These are phyloP conservation scores for Cheilosia grossa DNA, from an alignment of 2,888 invertebrate species.

Conservation along the genomic window DNA sequence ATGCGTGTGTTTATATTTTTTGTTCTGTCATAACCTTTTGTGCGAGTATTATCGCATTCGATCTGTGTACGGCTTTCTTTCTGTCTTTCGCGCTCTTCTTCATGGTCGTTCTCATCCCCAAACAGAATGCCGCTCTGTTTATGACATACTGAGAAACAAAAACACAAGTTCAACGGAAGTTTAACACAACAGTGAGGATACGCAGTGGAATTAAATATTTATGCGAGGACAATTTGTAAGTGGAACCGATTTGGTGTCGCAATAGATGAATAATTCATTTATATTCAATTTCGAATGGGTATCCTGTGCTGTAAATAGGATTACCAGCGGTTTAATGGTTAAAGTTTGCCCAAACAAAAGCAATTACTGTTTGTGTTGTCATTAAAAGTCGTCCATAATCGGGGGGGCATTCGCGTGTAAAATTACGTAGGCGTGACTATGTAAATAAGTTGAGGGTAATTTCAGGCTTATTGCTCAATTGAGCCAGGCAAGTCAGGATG, in stretches of 20 bases:
- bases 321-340: not conserved
- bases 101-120: not conserved
- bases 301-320: not conserved
- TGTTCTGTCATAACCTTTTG: constrained; percentile 1
- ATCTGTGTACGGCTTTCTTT: not conserved
- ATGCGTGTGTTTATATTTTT: not conserved
- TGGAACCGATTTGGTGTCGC: not conserved
- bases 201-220: constrained; percentile 10
- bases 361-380: constrained; percentile 1
- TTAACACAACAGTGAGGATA: not conserved
- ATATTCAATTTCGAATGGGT: not conserved
- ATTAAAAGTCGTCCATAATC: no score
- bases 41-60: not conserved
- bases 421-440: constrained; percentile 4
- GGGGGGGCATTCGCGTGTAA: not conserved
- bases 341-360: constrained; percentile 1
- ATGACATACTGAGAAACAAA: not conserved
- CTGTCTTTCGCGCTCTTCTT: not conserved
- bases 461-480: constrained; percentile 19
- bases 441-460: not conserved
- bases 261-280: constrained; percentile 27
- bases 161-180: not conserved
- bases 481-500: not conserved
- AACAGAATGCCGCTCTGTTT: not conserved
- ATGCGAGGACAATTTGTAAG: not conserved